Evolutionary conservation across 2,113 vertebrate genomes (phyloP).

Genomic region (Leuciscus idus): DNA sequence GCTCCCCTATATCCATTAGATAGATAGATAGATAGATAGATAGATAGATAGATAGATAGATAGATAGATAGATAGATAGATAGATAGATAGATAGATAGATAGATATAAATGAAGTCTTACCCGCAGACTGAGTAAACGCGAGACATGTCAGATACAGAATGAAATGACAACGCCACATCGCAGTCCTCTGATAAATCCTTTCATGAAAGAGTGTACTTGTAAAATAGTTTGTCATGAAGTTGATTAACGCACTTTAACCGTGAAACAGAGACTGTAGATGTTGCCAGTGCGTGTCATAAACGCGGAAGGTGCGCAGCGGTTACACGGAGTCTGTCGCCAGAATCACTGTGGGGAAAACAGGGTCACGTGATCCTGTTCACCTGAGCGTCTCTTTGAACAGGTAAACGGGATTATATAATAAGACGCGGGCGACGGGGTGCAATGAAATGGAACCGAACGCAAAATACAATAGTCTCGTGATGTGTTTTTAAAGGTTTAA

Average conservation of each 20-base stretch:
- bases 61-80: slow-evolving; percentile 19
- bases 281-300: neutral
- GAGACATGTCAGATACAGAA: slow-evolving; percentile 22
- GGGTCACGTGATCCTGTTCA: slow-evolving; percentile 23
- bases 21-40: slow-evolving; percentile 12
- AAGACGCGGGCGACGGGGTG: neutral
- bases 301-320: neutral
- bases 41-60: slow-evolving; percentile 20
- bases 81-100: neutral
- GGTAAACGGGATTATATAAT: neutral
- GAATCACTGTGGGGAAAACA: neutral
- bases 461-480: too few species aligned
- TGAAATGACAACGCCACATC: slow-evolving; percentile 32
- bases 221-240: neutral
- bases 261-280: neutral
- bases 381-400: slow-evolving; percentile 5
- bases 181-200: neutral
- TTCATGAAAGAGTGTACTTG: neutral
- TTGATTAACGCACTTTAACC: neutral
- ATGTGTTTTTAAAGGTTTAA: neutral
- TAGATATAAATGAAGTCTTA: slow-evolving; percentile 12
- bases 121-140: neutral
- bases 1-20: neutral
- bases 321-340: neutral
- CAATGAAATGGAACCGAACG: too few species aligned